Conservation (phyloP, 2,113 vertebrate genomes). For the Sterrhoptilus dennistouni region DNA sequence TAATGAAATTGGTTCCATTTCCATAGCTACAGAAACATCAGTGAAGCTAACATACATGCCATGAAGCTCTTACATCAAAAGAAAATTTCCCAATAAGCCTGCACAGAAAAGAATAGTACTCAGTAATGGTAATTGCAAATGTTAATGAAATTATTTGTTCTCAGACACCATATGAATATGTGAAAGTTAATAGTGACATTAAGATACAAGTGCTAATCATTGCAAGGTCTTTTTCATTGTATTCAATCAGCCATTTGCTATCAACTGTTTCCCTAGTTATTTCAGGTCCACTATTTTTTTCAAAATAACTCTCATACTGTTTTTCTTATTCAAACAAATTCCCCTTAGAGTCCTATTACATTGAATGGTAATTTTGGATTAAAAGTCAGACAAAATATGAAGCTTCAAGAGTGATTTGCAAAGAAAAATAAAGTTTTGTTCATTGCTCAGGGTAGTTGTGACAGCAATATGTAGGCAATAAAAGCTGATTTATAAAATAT, state of each 20-base stretch:
- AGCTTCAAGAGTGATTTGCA: not conserved
- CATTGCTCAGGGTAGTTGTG: not conserved
- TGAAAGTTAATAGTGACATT: not conserved
- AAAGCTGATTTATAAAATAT: constrained; percentile 15
- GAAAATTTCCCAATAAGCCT: not conserved
- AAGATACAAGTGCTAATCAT: not conserved
- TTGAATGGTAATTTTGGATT: not conserved
- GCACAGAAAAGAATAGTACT: not conserved
- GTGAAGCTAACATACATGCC: not conserved
- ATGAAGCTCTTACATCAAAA: not conserved
- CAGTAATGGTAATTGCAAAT: not conserved
- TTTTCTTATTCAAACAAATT: not conserved
- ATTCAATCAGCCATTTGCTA: not conserved
- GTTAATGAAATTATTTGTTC: not conserved
- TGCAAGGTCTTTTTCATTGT: not conserved
- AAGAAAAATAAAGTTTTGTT: not conserved
- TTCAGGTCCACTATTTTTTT: not conserved
- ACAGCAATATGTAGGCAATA: not conserved
- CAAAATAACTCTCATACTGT: not conserved
- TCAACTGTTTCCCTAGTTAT: not conserved
- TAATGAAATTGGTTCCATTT: not conserved
- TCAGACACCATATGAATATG: not conserved
- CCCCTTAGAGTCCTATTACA: not conserved
- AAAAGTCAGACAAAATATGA: not conserved
- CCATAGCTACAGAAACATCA: not conserved